Evolutionary conservation across 2,797 vertebrate genomes (phyloP), one percentile per base, ranked within the genome.

Genomic region (Tangara arthus): DNA sequence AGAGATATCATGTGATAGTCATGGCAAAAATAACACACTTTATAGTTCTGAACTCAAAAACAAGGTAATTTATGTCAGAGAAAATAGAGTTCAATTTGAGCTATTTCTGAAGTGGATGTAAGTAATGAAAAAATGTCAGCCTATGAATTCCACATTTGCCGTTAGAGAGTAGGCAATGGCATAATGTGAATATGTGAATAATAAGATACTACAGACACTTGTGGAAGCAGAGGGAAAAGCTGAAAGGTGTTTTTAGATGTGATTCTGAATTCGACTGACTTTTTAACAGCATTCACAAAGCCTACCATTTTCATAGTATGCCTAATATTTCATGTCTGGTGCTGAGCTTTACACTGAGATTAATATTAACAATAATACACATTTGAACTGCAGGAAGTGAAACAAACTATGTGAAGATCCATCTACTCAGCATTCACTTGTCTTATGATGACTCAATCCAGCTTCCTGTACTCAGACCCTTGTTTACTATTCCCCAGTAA

Each of bases 11-110:
- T 71, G 79, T 2, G 18, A 66, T 7, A 13, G 10, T 68, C 23
- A 55, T 55, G 42, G 82, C 34, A 96, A 95, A 97, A 96, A 72
- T 53, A n/a, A 77, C 24, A 80, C 12, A 46, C 77, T 95, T 94
- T 70, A 39, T 24, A 90, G 41, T 55, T 46, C 87, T 8, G 52
- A 64, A 82, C 9, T 90, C 47, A 78, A 49, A 47, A 84, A 35
- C 37, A 44, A 84, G 91, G 75, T 88, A 44, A 81, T 87, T 95
- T 87, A 35, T 82, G 82, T 95, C 68, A 63, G n/a, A 57, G 65
- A 68, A 91, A 66, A 60, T 87, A 64, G 6, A 63, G 39, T 56
- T 93, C 41, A 68, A 79, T 93, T 53, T 71, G 42, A 69, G 12
- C 13, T 82, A 12, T 61, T 91, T 89, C 23, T 93, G 81, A 90